phyloP scores from a whole-genome alignment of 2,113 vertebrate genomes.

The Bubo scandiacus region DNA sequence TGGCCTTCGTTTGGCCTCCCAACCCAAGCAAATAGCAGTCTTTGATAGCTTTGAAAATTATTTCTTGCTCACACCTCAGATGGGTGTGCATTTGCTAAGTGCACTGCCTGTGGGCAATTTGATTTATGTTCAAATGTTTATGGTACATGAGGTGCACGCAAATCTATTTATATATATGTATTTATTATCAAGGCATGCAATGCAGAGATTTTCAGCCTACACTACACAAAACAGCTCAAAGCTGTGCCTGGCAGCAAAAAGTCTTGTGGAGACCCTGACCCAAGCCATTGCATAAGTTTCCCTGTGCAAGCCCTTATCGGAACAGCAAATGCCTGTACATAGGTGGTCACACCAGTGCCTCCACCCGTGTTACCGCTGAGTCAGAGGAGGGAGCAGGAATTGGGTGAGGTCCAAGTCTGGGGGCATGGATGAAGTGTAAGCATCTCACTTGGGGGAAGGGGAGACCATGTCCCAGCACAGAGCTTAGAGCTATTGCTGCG shows the following conservation, averaged over 20 bases:
- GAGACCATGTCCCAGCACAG: not conserved
- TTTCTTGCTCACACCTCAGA: conserved; percentile 15
- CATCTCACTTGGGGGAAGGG: not conserved
- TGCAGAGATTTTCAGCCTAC: not conserved
- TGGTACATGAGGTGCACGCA: not conserved
- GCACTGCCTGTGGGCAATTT: not conserved
- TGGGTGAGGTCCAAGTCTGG: not conserved
- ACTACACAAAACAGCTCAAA: conserved; percentile 1
- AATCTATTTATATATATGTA: conserved; percentile 16
- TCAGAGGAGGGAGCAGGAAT: not conserved
- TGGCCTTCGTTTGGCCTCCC: not conserved
- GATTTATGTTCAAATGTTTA: conserved; percentile 41
- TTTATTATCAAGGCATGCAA: conserved; percentile 24
- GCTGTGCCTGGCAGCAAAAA: conserved; percentile 20
- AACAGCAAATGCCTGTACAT: not conserved
- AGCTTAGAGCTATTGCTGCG: not conserved
- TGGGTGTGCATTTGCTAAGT: not conserved
- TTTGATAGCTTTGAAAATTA: conserved; percentile 29
- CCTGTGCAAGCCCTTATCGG: not conserved
- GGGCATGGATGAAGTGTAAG: not conserved
- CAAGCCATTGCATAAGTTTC: not conserved
- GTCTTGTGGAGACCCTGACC: not conserved
- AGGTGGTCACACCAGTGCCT: not conserved
- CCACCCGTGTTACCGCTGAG: not conserved
- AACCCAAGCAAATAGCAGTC: not conserved